Percentiles rank a stretch among this genome's conserved stretches.
These are phyloP conservation scores for Trichonephila inaurata DNA, from an alignment of 1,140 invertebrate genomes.

Conservation along the genomic window DNA sequence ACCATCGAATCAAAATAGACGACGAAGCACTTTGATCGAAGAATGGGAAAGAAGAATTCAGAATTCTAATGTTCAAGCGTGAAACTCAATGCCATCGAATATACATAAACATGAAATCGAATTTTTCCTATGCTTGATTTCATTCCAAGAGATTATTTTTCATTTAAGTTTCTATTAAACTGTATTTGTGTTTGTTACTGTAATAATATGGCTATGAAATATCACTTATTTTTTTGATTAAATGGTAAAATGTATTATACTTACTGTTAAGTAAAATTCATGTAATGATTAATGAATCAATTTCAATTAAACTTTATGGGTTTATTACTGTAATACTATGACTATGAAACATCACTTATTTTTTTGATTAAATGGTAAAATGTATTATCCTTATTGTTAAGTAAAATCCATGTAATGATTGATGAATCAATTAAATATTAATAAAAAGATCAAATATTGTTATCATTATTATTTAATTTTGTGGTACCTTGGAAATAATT, in stretches of 20 bases:
- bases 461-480: background rate
- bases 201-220: background rate
- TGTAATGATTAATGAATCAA: background rate
- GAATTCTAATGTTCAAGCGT: conserved; percentile 50
- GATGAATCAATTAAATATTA: background rate
- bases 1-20: background rate
- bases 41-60: conserved; percentile 67
- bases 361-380: background rate
- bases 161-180: background rate
- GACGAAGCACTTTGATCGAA: conserved; percentile 54
- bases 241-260: background rate
- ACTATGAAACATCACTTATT: background rate
- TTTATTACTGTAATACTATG: background rate
- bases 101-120: background rate
- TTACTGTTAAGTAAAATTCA: background rate
- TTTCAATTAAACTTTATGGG: background rate
- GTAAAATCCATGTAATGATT: background rate
- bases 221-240: background rate
- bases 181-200: background rate
- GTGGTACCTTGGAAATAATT: conserved; percentile 6
- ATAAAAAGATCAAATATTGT: background rate
- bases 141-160: conserved; percentile 13
- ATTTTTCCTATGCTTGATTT: background rate
- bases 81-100: background rate
- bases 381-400: background rate